Conservation (phyloP, 2,113 vertebrate species). For the Mobula birostris region DNA sequence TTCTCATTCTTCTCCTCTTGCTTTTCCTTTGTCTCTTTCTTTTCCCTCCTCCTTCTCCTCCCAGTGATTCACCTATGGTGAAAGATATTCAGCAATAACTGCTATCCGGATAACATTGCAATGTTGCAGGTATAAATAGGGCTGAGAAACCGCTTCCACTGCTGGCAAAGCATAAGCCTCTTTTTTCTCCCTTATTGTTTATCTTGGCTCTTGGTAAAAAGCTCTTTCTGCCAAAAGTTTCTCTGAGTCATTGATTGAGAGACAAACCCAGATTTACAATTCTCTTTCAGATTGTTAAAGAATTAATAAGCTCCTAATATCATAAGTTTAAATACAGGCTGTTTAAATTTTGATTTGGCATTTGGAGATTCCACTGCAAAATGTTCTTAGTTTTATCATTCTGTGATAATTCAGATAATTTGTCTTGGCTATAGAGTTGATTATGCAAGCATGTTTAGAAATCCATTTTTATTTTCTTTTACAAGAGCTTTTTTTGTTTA, state of each 20-base stretch:
- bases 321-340: neutral
- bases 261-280: neutral
- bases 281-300: neutral
- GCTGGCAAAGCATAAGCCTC: neutral
- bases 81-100: neutral
- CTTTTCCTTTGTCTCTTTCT: too few species aligned
- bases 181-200: neutral
- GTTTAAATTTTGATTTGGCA: neutral
- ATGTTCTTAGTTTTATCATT: neutral
- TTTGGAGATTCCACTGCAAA: neutral
- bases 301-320: neutral
- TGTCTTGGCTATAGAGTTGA: neutral
- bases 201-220: neutral
- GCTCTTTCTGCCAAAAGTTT: neutral
- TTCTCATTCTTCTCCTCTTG: too few species aligned
- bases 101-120: neutral
- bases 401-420: neutral
- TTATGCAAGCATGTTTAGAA: neutral
- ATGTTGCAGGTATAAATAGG: neutral
- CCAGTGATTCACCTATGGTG: neutral
- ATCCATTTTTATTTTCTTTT: neutral
- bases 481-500: neutral
- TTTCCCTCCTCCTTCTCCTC: neutral
- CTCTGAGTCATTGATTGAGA: neutral
- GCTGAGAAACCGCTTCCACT: neutral